Evolutionary conservation across 2,888 invertebrate species (phyloP).

Genomic region (Limnephilus rhombicus): DNA sequence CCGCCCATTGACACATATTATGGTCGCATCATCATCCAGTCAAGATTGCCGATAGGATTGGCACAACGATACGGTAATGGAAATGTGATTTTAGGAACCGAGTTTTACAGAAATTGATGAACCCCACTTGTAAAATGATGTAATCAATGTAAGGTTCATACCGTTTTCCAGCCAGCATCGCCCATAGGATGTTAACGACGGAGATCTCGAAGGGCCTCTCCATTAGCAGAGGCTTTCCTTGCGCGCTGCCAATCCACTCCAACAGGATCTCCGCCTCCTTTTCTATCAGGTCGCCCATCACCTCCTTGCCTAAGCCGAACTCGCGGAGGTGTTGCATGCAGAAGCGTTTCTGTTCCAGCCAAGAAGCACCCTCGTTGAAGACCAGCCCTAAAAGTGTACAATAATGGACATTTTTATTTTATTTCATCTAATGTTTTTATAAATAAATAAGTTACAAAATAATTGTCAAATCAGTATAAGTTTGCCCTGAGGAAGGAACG

Average conservation of each 20-base stretch:
- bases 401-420: too few relatives aligned
- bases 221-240: constrained; percentile 73
- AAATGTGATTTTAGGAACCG: too few relatives aligned
- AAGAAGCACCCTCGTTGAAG: constrained; percentile 82
- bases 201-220: constrained; percentile 79
- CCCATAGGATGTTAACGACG: constrained; percentile 84
- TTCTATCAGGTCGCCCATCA: constrained; percentile 80
- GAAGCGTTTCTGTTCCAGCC: constrained; percentile 83
- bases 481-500: too few relatives aligned
- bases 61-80: too few relatives aligned
- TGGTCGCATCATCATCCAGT: too few relatives aligned
- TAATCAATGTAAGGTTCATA: constrained; percentile 64
- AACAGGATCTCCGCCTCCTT: constrained; percentile 78
- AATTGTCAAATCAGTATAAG: too few relatives aligned
- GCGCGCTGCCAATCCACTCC: constrained; percentile 71
- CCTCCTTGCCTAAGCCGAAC: constrained; percentile 80
- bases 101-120: too few relatives aligned
- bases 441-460: too few relatives aligned
- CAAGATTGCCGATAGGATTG: too few relatives aligned
- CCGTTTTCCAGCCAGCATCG: constrained; percentile 82
- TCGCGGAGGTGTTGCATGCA: constrained; percentile 81
- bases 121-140: too few relatives aligned
- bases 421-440: too few relatives aligned
- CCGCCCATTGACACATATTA: too few relatives aligned
- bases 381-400: constrained; percentile 78